Percentiles rank a stretch among this genome's conserved stretches.
These are phyloP conservation scores for Xiphydria camelus DNA, from an alignment of 2,888 invertebrate species.

Conservation along the genomic window DNA sequence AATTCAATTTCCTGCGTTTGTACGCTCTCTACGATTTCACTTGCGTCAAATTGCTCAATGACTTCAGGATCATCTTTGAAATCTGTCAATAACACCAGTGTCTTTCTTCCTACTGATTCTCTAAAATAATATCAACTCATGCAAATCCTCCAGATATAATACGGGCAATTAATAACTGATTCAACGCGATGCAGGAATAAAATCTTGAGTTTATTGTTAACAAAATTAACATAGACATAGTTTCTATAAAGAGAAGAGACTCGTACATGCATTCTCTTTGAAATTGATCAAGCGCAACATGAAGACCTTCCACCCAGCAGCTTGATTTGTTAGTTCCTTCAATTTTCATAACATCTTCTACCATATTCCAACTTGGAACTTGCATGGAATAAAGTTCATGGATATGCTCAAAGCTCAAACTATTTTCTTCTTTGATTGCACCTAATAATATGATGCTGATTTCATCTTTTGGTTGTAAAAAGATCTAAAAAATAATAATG, in stretches of 20 bases:
- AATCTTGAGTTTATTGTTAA: neutral
- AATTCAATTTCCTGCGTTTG: constrained; percentile 15
- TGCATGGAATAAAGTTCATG: constrained; percentile 21
- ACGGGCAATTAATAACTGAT: too few species aligned
- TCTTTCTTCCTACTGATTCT: constrained; percentile 8
- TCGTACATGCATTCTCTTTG: constrained; percentile 25
- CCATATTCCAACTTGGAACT: constrained; percentile 30
- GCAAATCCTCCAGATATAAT: too few species aligned
- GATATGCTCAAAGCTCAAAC: constrained; percentile 23
- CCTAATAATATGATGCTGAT: constrained; percentile 36
- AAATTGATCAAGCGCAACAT: constrained; percentile 26
- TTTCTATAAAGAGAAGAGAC: neutral
- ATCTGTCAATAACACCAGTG: constrained; percentile 36
- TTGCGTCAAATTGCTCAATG: constrained; percentile 23
- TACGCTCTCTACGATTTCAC: constrained; percentile 19
- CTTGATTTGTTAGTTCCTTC: constrained; percentile 16
- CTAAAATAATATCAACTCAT: too few species aligned
- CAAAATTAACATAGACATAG: neutral
- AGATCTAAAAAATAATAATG: constrained; percentile 34
- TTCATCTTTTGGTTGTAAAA: constrained; percentile 35
- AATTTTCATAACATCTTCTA: constrained; percentile 26
- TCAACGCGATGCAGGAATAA: too few species aligned
- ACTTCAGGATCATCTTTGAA: constrained; percentile 31
- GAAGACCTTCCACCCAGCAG: constrained; percentile 36
- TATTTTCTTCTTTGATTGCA: constrained; percentile 25